These are phyloP conservation scores for Carassius gibelio DNA, from an alignment of 2,113 vertebrate species.

Conservation along the genomic window DNA sequence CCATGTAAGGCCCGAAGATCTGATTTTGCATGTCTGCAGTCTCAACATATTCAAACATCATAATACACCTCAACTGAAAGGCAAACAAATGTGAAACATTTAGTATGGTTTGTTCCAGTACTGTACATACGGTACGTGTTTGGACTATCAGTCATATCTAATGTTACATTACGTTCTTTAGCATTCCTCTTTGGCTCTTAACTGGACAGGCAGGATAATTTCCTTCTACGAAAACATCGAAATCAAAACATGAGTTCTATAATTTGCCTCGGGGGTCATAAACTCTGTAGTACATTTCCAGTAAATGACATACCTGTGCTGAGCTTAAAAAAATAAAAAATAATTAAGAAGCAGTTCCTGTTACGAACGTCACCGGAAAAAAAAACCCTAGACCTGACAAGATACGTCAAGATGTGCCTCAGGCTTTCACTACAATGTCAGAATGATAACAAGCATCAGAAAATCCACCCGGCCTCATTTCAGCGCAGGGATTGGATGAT, in stretches of 20 bases:
- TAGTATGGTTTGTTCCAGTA: not conserved
- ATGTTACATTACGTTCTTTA: not conserved
- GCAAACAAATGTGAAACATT: not conserved
- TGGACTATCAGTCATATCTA: not conserved
- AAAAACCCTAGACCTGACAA: not conserved
- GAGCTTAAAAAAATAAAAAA: conserved; percentile 36
- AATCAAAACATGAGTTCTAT: conserved; percentile 32
- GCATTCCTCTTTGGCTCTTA: conserved; percentile 17
- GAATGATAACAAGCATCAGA: conserved; percentile 15
- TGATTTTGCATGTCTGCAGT: conserved; percentile 34
- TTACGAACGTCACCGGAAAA: not conserved
- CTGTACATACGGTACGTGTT: not conserved
- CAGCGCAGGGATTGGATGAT: not conserved
- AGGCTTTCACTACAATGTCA: conserved; percentile 3
- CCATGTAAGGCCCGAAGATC: not conserved
- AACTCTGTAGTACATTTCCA: conserved; percentile 7
- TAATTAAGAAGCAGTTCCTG: not conserved
- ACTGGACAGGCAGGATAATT: conserved; percentile 37
- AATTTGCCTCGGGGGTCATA: conserved; percentile 15
- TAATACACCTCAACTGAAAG: not conserved
- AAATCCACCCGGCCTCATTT: not conserved
- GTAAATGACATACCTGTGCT: conserved; percentile 26
- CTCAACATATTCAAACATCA: not conserved
- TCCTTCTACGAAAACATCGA: conserved; percentile 26
- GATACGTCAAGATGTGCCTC: conserved; percentile 1